Base-by-base conservation (phyloP, 2,888 invertebrate genomes). In the Drosophila hamatofila region DNA sequence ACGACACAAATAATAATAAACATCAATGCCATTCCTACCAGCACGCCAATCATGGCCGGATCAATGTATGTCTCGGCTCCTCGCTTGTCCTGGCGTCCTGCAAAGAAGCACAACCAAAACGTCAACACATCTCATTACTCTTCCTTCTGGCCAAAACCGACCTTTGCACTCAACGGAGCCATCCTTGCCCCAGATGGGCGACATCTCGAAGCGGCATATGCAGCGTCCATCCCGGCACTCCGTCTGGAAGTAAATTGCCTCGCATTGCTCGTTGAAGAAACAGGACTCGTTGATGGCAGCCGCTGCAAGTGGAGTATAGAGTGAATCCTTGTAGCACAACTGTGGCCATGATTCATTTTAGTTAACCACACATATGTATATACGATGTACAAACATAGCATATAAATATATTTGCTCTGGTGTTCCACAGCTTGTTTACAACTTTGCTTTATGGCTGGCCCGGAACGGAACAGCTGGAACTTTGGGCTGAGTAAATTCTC, bases 1-100 rank as follows among this genome's bases (percentile, higher is more conserved):
- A 98, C 98, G 84, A 98, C 96, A 93, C 98, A 98, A 91, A 98
- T 97, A 93, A 97, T 97, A 93, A 98, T 95, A 93, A 98, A 98
- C 98, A 98, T 98, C 82, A 98, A 95, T 76, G 96, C 97, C 96
- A 98, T 97, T 64, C 96, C 97, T 74, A 97, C 97, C 82, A 98
- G 94, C 59, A 97, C 96, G 60, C 96, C 96, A 92, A 97, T 97
- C 97, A 97, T 97, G 55, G 97, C 96, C 49, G 97, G 97, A 93
- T 97, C 97, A 78, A 97, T 92, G 85, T 96, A 96, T 74, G 94
- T 95, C 64, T 95, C 94, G 42, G 95, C 94, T 78, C 94, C 94
- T 60, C 94, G 94, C 73, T 95, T 95, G 87, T 95, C 95, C 82
- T 95, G 94, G 83, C 92, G 92, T 59, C 91, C 92, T 92, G 87